Base-by-base conservation (phyloP, 2,113 vertebrate genomes). In the Dipodomys spectabilis region DNA sequence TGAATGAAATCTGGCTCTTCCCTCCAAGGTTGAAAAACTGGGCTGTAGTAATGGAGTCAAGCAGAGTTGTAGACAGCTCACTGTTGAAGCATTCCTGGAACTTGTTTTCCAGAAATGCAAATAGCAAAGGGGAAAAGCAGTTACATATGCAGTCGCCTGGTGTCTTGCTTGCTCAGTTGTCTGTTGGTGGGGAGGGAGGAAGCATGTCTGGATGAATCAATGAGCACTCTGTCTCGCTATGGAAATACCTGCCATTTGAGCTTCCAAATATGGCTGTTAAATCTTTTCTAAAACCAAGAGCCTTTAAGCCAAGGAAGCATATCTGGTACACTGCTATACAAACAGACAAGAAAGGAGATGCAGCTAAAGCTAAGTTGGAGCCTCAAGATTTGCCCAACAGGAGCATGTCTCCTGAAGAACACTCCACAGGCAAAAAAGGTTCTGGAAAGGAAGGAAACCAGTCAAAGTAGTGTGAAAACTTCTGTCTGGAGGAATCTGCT, bases 1-100 rank as follows among this genome's bases (percentile, higher is more conserved):
- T 85, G 74, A 84, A 30, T 71, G 88, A 19, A 82, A n/a, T 25
- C 74, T 92, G 67, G n/a, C 49, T 90, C 32, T 74, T 68, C 87
- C 39, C 89, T 57, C 39, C 23, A 39, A 18, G 0, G n/a, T 68
- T 75, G 73, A 28, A 69, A 90, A 79, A 84, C 32, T 13, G 13
- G 60, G 16, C 27, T 82, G 9, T 57, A 1, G 30, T 68, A 85
- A 53, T 71, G 60, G 74, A 87, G 25, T 82, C 53, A 22, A 78
- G 45, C 30, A 60, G 32, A 80, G n/a, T 6, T 75, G 30, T 74
- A 45, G 79, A 60, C 5, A 23, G 39, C 49, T 85, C 19, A 0
- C 27, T 79, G 45, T 57, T 22, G 62, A 60, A 22, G 79, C 75
- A 7, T 39, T 35, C 80, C 60, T 2, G 8, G 86, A 85, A 78